phyloP scores from a whole-genome alignment of 2,888 invertebrate species.

The Athalia cordata region DNA sequence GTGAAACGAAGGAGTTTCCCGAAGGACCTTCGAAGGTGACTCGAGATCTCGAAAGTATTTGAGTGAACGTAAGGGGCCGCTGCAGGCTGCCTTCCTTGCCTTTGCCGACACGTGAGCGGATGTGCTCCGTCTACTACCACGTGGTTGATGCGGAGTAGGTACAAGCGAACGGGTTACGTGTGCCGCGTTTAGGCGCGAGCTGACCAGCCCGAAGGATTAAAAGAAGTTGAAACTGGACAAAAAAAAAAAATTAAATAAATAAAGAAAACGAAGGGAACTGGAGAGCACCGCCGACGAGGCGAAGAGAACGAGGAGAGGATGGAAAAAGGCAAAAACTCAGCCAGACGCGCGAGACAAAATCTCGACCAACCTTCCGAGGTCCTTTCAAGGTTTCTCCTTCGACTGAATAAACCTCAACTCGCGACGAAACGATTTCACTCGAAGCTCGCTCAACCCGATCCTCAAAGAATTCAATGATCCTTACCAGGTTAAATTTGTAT shows the following conservation, averaged over 20 bases:
- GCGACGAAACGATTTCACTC: constrained; percentile 33
- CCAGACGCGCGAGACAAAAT: constrained; percentile 46
- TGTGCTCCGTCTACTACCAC: constrained; percentile 31
- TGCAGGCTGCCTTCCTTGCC: neutral
- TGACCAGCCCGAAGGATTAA: constrained; percentile 20
- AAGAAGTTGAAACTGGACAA: constrained; percentile 10
- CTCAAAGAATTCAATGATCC: neutral
- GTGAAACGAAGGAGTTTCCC: constrained; percentile 26
- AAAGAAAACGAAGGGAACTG: neutral
- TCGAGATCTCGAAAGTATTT: neutral
- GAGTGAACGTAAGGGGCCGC: neutral
- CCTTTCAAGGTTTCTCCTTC: constrained; percentile 38
- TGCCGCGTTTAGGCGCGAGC: constrained; percentile 33
- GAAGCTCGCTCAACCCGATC: constrained; percentile 11
- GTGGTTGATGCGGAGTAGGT: constrained; percentile 12
- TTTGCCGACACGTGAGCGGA: constrained; percentile 39
- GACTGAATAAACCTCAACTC: neutral
- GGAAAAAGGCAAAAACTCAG: constrained; percentile 42
- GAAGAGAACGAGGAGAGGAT: constrained; percentile 8
- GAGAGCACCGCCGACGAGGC: neutral
- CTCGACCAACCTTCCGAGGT: constrained; percentile 43
- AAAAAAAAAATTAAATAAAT: constrained; percentile 5
- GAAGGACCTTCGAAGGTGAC: constrained; percentile 44
- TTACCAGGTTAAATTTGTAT: too few relatives aligned
- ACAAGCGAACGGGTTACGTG: constrained; percentile 26